Evolutionary conservation across 2,888 invertebrate genomes (phyloP).

Genomic region (Proisotoma minuta): DNA sequence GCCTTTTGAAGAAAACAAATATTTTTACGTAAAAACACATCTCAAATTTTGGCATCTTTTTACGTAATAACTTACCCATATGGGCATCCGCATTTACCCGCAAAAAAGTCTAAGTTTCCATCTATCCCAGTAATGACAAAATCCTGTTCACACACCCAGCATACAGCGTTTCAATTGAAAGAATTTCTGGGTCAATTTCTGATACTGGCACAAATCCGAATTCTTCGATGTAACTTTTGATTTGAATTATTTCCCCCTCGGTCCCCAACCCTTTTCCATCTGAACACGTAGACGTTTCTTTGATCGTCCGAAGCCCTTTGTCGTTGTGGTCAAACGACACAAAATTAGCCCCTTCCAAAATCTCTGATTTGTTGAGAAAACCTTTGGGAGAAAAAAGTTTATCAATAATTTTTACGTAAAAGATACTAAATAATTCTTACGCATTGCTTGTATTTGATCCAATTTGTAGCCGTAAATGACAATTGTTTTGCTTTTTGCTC

Average conservation of each 20-base stretch:
- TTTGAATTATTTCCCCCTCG: not conserved
- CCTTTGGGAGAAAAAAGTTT: not conserved
- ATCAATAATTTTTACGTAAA: not conserved
- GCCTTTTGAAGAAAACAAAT: too few species aligned
- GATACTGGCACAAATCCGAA: not conserved
- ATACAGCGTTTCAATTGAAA: not conserved
- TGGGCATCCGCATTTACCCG: not conserved
- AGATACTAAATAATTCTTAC: too few species aligned
- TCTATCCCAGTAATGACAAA: not conserved
- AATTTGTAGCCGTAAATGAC: not conserved
- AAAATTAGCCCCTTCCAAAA: not conserved
- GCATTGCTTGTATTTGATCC: not conserved
- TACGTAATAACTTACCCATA: too few species aligned
- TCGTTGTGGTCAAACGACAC: constrained; percentile 1
- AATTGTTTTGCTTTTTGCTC: not conserved
- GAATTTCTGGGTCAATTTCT: not conserved
- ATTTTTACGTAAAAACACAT: not conserved
- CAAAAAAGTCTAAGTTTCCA: not conserved
- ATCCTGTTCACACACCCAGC: not conserved
- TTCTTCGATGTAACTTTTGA: not conserved
- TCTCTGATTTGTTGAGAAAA: not conserved
- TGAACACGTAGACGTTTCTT: not conserved
- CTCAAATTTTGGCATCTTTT: too few species aligned
- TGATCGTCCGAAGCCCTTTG: not conserved
- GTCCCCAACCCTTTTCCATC: not conserved